These are phyloP conservation scores for Pogonophryne albipinna DNA, from an alignment of 2,797 vertebrate species.

Conservation along the genomic window DNA sequence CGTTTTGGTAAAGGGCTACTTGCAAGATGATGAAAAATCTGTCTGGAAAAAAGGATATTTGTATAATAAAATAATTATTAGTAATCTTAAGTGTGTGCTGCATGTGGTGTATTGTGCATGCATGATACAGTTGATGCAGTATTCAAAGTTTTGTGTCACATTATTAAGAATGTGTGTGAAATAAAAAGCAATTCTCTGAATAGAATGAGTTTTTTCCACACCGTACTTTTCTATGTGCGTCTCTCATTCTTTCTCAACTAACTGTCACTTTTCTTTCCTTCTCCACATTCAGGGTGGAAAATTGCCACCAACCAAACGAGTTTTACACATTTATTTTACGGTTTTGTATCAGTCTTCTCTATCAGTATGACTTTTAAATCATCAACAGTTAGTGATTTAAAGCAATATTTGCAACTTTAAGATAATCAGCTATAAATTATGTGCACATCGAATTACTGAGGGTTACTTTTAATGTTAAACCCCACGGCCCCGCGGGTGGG, in stretches of 20 bases:
- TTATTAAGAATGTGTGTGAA: background rate
- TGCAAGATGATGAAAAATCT: background rate
- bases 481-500: no score
- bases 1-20: background rate
- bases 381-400: background rate
- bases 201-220: background rate
- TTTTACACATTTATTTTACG: no score
- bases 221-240: background rate
- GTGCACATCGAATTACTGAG: background rate
- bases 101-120: background rate
- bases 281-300: background rate
- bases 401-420: background rate
- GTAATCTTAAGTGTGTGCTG: background rate
- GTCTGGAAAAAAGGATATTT: background rate
- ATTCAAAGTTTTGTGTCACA: background rate
- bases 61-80: background rate
- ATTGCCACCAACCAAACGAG: no score
- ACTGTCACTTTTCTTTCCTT: background rate
- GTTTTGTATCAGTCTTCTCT: no score
- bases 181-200: background rate
- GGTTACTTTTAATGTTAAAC: background rate
- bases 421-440: conserved; percentile 3
- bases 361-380: conserved; percentile 10
- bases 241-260: background rate
- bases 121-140: background rate